Percentiles rank a stretch among this genome's conserved stretches.
phyloP scores from a whole-genome alignment of 2,888 invertebrate genomes.

The Diplolepis rosae region DNA sequence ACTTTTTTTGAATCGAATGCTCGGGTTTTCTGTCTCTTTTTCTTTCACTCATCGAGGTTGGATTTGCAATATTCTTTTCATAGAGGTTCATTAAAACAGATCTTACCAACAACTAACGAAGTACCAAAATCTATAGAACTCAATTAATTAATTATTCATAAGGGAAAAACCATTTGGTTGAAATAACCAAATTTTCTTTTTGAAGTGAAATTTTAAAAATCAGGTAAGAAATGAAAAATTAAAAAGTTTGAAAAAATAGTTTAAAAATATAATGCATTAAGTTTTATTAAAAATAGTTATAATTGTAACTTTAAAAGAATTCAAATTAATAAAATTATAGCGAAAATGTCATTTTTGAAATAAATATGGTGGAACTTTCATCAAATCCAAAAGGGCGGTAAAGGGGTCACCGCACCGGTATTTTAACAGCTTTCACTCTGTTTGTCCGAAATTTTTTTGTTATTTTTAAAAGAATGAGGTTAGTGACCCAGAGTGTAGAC shows the following conservation, averaged over 20 bases:
- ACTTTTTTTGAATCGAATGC: neutral
- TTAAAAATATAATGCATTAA: too few species aligned
- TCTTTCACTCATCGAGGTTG: neutral
- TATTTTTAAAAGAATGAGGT: constrained; percentile 61
- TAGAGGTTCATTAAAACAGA: neutral
- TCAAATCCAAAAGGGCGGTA: constrained; percentile 1
- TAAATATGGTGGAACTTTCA: constrained; percentile 2
- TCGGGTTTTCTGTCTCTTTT: neutral
- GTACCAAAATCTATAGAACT: neutral
- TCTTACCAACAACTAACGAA: too few species aligned
- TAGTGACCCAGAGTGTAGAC: constrained; percentile 62
- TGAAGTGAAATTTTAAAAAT: too few species aligned
- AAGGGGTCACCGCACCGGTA: constrained; percentile 40
- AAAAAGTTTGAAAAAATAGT: neutral
- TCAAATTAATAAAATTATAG: neutral
- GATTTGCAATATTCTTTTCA: neutral
- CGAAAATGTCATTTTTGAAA: neutral
- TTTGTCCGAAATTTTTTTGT: constrained; percentile 52
- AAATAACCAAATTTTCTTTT: too few species aligned
- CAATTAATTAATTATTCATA: neutral
- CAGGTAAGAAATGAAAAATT: neutral
- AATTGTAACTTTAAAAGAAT: neutral
- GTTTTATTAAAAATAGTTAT: too few species aligned
- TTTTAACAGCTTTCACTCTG: constrained; percentile 60
- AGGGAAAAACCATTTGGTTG: too few species aligned